Conservation (phyloP, 2,113 vertebrate genomes). For the Otolemur garnettii region DNA sequence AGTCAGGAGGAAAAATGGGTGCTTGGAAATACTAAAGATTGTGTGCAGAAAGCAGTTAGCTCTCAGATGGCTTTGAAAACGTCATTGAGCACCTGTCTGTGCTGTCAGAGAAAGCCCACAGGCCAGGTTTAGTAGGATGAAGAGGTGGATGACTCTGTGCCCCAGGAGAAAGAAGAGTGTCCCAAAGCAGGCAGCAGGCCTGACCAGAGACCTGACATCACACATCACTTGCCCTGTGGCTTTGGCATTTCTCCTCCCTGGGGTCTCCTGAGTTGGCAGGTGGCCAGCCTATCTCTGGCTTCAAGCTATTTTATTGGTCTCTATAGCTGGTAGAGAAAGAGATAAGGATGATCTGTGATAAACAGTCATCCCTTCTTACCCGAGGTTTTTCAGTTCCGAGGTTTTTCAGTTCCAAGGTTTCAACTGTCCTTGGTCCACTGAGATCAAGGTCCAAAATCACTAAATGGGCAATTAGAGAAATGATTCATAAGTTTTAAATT, state of each 20-base stretch:
- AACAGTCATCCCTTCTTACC: not conserved
- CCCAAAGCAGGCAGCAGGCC: not conserved
- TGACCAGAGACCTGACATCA: not conserved
- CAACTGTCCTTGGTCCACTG: too few relatives aligned
- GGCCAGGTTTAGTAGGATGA: too few relatives aligned
- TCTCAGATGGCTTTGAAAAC: not conserved
- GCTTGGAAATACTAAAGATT: not conserved
- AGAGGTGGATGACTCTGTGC: not conserved
- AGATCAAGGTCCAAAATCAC: not conserved
- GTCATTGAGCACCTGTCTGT: not conserved
- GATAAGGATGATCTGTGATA: not conserved
- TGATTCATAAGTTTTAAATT: not conserved
- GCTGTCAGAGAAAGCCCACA: not conserved
- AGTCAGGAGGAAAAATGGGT: not conserved
- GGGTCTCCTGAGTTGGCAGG: not conserved
- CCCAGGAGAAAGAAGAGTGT: not conserved
- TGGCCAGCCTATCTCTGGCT: not conserved
- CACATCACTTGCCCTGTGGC: too few relatives aligned
- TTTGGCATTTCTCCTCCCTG: not conserved
- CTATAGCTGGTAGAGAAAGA: not conserved
- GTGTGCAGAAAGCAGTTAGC: not conserved
- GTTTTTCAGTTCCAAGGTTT: not conserved
- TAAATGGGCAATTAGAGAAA: not conserved
- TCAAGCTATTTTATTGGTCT: not conserved
- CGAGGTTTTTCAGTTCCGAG: not conserved